phyloP scores from a whole-genome alignment of 2,888 invertebrate species.

The Serripes groenlandicus region DNA sequence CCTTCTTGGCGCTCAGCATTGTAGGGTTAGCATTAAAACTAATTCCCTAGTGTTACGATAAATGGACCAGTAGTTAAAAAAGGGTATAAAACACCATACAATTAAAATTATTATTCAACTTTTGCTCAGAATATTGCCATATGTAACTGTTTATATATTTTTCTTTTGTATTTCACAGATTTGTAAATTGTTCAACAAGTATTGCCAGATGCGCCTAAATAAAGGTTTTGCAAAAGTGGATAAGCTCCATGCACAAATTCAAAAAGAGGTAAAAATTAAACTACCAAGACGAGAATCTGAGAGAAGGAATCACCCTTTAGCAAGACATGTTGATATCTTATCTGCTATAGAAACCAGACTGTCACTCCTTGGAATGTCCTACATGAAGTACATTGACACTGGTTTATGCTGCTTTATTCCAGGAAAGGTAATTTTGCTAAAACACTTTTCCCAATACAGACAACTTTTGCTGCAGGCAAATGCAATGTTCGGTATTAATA shows the following conservation, averaged over 20 bases:
- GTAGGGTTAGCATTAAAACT: no score
- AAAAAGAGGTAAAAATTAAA: slow-evolving; percentile 93
- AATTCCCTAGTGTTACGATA: no score
- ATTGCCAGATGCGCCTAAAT: slow-evolving; percentile 92
- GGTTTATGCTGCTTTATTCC: slow-evolving; percentile 96
- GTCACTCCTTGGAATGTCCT: slow-evolving; percentile 97
- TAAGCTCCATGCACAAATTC: slow-evolving; percentile 91
- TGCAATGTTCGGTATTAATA: no score
- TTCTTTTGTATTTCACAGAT: no score
- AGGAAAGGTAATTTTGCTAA: slow-evolving; percentile 95
- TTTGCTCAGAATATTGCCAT: no score
- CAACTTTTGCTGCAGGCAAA: no score
- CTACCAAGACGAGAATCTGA: slow-evolving; percentile 96
- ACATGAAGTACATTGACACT: slow-evolving; percentile 94
- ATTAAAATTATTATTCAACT: no score
- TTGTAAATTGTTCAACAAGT: slow-evolving; percentile 91
- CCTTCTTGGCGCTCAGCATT: no score
- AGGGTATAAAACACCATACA: no score
- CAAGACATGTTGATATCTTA: slow-evolving; percentile 95
- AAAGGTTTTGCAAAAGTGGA: slow-evolving; percentile 94
- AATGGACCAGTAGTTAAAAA: no score
- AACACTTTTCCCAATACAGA: no score
- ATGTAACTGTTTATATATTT: no score
- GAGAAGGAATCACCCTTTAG: slow-evolving; percentile 93
- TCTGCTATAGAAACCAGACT: slow-evolving; percentile 96